These are phyloP conservation scores for Apocrypta bakeri DNA, from an alignment of 1,140 invertebrate genomes.

Conservation along the genomic window DNA sequence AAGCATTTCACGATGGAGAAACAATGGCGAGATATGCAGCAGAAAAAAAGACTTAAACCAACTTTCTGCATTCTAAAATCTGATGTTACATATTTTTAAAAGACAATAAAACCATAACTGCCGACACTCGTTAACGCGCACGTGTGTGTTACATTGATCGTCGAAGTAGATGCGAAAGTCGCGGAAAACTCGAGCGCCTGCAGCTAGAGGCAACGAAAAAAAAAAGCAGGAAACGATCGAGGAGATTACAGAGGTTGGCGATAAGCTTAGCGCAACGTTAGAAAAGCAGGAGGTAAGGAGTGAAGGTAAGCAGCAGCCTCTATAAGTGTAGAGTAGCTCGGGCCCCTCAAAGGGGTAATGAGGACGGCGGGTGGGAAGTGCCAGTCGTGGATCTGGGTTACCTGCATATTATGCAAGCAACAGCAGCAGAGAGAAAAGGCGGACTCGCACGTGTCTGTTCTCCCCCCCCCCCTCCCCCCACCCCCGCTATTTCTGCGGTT, in stretches of 20 bases:
- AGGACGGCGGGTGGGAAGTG: slow-evolving; percentile 66
- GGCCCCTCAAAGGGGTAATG: slow-evolving; percentile 63
- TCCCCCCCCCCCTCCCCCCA: neutral
- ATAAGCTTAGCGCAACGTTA: neutral
- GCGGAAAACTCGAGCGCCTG: neutral
- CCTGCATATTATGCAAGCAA: slow-evolving; percentile 72
- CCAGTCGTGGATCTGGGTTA: slow-evolving; percentile 69
- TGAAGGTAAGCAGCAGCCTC: slow-evolving; percentile 36
- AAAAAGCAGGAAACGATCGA: neutral
- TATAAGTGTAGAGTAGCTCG: slow-evolving; percentile 47
- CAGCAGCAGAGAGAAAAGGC: slow-evolving; percentile 43
- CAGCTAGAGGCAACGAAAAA: neutral
- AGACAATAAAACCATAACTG: too few relatives aligned
- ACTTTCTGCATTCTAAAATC: too few relatives aligned
- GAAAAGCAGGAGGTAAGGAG: slow-evolving; percentile 16
- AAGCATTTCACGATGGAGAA: neutral
- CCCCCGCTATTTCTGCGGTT: neutral
- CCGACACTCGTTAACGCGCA: too few relatives aligned
- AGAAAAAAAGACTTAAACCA: too few relatives aligned
- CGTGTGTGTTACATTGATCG: neutral
- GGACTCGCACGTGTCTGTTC: slow-evolving; percentile 11
- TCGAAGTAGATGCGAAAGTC: neutral
- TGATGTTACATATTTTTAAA: too few relatives aligned
- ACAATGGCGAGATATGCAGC: neutral
- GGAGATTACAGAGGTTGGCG: neutral